Percentiles rank a stretch among this genome's conserved stretches.
phyloP scores from a whole-genome alignment of 2,113 vertebrate genomes.

The Spermophilus dauricus region DNA sequence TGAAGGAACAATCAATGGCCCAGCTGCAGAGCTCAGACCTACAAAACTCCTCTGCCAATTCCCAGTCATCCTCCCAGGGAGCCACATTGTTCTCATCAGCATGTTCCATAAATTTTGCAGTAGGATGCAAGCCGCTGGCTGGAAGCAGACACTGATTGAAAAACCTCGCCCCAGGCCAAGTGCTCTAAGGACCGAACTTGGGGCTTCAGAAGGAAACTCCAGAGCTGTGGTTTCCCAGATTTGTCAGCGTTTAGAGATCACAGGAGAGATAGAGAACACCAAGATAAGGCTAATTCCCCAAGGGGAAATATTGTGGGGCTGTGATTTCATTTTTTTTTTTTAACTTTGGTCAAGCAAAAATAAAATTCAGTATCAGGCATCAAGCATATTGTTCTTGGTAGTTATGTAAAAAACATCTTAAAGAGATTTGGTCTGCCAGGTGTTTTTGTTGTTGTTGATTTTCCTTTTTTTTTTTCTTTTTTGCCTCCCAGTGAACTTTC shows the following conservation, averaged over 20 bases:
- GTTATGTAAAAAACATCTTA: conserved; percentile 17
- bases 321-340: background rate
- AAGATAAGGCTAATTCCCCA: conserved; percentile 8
- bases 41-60: conserved; percentile 56
- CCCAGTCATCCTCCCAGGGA: conserved; percentile 66
- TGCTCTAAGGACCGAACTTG: conserved; percentile 52
- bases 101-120: conserved; percentile 72
- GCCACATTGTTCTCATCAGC: conserved; percentile 72
- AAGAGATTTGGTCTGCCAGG: background rate
- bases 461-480: background rate
- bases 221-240: conserved; percentile 21
- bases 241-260: conserved; percentile 73
- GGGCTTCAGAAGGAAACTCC: conserved; percentile 25
- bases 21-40: conserved; percentile 61
- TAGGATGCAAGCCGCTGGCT: conserved; percentile 52
- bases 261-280: background rate
- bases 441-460: background rate
- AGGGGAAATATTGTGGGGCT: background rate
- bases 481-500: conserved; percentile 73
- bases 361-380: background rate
- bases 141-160: conserved; percentile 65
- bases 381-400: background rate
- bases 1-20: conserved; percentile 50
- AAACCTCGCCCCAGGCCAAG: conserved; percentile 42
- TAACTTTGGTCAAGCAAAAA: background rate